Base-by-base conservation (phyloP, 2,888 invertebrate species). In the Drosophila demipolita region DNA sequence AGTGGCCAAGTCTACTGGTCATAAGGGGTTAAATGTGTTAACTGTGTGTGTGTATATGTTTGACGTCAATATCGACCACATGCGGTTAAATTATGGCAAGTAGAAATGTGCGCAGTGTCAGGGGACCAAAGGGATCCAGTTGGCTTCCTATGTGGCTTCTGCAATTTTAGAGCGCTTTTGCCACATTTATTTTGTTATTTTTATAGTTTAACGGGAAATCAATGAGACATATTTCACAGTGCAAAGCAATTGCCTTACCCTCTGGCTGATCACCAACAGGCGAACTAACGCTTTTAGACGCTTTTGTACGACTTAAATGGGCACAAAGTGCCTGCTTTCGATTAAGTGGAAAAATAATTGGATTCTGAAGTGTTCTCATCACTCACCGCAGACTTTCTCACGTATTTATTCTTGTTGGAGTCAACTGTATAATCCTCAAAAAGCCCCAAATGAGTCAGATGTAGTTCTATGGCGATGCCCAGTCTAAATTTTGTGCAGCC, bases 31-130 rank as follows among this genome's bases (percentile, higher is more conserved):
- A 85, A 85, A 80, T 82, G 80, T 73, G 70, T 77, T 66, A 70
- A 49, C 50, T 50, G 60, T 49, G 32, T 50, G 58, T 50, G 33
- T 49, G 26, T 48, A 49, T 68, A 59, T 61, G 61, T 61, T 48
- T 57, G 49, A 66, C 73, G 66, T 58, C 87, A 78, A 86, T 87
- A 90, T 83, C 82, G 82, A 88, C 87, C 90, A 88, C 89, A 90
- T 87, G 90, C 74, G 86, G 86, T 86, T 90, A 87, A 90, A 78
- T 87, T 88, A 90, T 87, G 83, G 89, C 74, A 52, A 66, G 57
- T 63, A 68, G 58, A 57, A 79, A 63, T 70, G 75, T 48, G 42
- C 50, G 54, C 79, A 70, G 55, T 65, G 26, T 58, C 64, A 52
- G 53, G 40, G 36, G 49, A 50, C 58, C 35, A 54, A 40, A 55